phyloP scores from a whole-genome alignment of 2,797 vertebrate species.

The Tamandua tetradactyla region DNA sequence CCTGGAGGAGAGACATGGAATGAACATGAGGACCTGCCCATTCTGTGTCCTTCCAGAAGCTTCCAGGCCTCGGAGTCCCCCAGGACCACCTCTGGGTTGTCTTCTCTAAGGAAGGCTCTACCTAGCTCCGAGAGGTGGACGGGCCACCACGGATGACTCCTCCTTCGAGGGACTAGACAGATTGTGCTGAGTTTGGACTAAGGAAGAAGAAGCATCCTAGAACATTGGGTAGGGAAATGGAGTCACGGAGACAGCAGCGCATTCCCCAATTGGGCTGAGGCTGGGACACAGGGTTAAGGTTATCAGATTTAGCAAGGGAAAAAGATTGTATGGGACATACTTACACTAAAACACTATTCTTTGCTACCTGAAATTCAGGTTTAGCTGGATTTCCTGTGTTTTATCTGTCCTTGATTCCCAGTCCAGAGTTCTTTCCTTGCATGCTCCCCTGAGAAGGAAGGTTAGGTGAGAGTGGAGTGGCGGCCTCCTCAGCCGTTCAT shows the following conservation, averaged over 20 bases:
- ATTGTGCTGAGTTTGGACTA: background rate
- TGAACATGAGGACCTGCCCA: accelerated
- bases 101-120: no score
- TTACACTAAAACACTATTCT: accelerated
- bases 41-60: background rate
- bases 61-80: background rate
- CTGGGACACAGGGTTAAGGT: accelerated
- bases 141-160: accelerated
- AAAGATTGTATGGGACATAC: background rate
- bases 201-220: accelerated
- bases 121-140: no score
- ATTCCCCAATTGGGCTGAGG: accelerated
- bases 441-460: background rate
- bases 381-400: accelerated
- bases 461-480: accelerated
- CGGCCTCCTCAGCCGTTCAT: accelerated
- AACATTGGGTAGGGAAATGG: accelerated
- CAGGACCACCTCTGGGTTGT: no score
- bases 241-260: no score
- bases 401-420: accelerated
- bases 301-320: no score
- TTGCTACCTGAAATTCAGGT: background rate
- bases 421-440: no score
- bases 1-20: background rate
- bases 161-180: accelerated